Conservation (phyloP, 2,113 vertebrate genomes). For the Malurus melanocephalus region DNA sequence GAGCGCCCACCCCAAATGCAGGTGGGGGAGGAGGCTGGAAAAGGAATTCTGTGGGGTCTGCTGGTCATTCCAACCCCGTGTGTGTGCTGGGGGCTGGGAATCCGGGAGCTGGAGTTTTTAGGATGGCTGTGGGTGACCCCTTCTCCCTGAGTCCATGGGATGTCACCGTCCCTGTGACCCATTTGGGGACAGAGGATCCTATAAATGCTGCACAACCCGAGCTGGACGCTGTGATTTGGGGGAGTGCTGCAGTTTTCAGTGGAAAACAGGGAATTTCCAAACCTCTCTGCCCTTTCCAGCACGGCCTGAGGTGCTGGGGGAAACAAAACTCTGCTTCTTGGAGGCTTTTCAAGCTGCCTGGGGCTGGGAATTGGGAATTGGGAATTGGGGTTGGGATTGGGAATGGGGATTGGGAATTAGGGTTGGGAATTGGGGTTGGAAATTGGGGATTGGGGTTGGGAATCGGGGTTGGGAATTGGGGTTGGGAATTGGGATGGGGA, state of each 20-base stretch:
- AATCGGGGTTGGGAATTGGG: too few relatives aligned
- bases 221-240: neutral
- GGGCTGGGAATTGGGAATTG: too few relatives aligned
- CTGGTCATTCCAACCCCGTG: neutral
- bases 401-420: too few relatives aligned
- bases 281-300: neutral
- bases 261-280: neutral
- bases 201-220: neutral
- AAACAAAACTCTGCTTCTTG: neutral
- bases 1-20: neutral
- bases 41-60: neutral
- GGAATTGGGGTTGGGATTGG: too few relatives aligned
- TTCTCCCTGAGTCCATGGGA: neutral
- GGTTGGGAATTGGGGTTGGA: too few relatives aligned
- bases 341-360: neutral
- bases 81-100: neutral
- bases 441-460: too few relatives aligned
- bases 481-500: too few relatives aligned
- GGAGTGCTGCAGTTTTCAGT: neutral
- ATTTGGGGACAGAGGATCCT: neutral
- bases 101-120: neutral
- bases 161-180: neutral
- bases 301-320: neutral
- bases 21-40: neutral
- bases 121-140: neutral